These are phyloP conservation scores for Cremastobaeus sp. DNA, from an alignment of 2,888 invertebrate species.

Conservation along the genomic window DNA sequence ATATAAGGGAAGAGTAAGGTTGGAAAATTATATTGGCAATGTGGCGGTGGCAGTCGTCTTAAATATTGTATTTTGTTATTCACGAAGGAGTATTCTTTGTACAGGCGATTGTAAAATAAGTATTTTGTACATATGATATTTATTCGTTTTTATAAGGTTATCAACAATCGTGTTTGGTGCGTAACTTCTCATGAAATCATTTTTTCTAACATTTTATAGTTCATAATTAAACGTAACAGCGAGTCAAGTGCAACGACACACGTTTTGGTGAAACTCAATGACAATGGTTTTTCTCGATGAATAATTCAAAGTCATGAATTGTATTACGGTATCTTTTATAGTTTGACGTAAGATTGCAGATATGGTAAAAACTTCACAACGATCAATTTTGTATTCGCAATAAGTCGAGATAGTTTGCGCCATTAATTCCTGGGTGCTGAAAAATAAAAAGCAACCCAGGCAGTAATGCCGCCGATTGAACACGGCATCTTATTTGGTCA, in stretches of 20 bases:
- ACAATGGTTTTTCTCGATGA: background rate
- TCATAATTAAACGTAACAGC: background rate
- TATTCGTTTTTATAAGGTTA: slow-evolving; percentile 29
- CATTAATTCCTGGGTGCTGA: too few relatives aligned
- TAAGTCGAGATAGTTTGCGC: too few relatives aligned
- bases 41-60: slow-evolving; percentile 22
- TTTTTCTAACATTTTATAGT: background rate
- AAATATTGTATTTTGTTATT: slow-evolving; percentile 17
- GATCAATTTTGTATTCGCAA: too few relatives aligned
- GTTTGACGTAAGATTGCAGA: too few relatives aligned
- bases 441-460: too few relatives aligned
- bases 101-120: slow-evolving; percentile 32
- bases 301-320: too few relatives aligned
- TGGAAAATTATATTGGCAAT: slow-evolving; percentile 25
- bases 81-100: slow-evolving; percentile 22
- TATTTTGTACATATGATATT: slow-evolving; percentile 35
- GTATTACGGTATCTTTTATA: too few relatives aligned
- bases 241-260: slow-evolving; percentile 18
- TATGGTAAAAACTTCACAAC: too few relatives aligned
- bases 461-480: too few relatives aligned
- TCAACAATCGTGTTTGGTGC: background rate
- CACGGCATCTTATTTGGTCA: too few relatives aligned
- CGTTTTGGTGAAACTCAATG: background rate
- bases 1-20: slow-evolving; percentile 28
- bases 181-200: background rate